Base-by-base conservation (phyloP, 2,797 vertebrate genomes). In the Xenops minutus region DNA sequence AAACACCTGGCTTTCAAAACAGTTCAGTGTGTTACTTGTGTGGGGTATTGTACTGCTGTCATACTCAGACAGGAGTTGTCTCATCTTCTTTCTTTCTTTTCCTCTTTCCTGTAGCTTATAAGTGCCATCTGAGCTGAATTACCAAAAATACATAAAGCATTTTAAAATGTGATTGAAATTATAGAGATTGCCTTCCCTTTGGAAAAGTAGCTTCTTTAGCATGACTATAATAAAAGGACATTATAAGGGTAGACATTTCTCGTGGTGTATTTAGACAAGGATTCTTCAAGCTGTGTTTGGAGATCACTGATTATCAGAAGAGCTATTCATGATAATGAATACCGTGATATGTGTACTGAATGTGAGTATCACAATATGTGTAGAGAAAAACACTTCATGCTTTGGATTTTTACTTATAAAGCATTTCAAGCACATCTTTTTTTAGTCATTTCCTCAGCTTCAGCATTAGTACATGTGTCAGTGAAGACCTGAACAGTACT, bases 291-390 rank as follows among this genome's bases (percentile, higher is more conserved):
- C n/a, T 51, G 36, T 39, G 39, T 76, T 87, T 71, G 24, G 55
- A 92, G 69, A 67, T 54, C 30, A 84, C n/a, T 74, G 56, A 63
- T 73, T 55, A 69, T 62, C 46, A 66, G 29, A 21, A 41, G 32
- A 82, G 7, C 14, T 62, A 54, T 54, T 73, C 26, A 39, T 2
- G 2, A 52, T 46, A 79, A 54, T 19, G 17, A 81, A 30, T 74
- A 74, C 22, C 0, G 0, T 41, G 34, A 30, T 46, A 34, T 7
- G 19, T 55, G 34, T 48, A 46, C 22, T 27, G 49, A 41, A 26
- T 2, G 12, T 46, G 41, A 62, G 14, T 55, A 36, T 29, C 41
- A 49, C 0, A 0, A 8, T 27, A 32, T 23, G 14, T 41, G 26
- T 59, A 80, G n/a, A 80, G n/a, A 84, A 83, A 56, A 84, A 36